Evolutionary conservation across 1,140 invertebrate species (phyloP), one percentile per base, ranked within the genome.

Genomic region (Drosophila lini): DNA sequence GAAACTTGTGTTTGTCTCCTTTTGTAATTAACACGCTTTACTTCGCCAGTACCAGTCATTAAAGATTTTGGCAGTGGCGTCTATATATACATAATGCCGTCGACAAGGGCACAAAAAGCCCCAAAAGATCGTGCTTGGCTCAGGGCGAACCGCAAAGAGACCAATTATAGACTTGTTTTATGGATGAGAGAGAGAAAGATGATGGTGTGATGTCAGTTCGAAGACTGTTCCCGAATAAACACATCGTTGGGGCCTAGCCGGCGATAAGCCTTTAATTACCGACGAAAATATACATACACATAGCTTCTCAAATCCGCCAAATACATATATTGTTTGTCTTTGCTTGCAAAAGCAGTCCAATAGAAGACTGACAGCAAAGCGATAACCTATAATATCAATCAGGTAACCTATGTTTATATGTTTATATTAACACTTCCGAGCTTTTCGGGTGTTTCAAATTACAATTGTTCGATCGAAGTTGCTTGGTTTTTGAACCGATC

Each of bases 341-440:
- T 69, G 62, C 42, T 71, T 34, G 45, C 69, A 28, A 69, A 41
- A 16, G 22, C 67, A 68, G 38, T 58, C 52, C 31, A 31, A 22
- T 64, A 38, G 50, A 25, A 11, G 64, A 50, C 32, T 73, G 41
- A 36, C 34, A 48, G 57, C 50, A 36, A 62, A 34, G 40, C 40
- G 32, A 57, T 52, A n/a, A 60, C 16, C 19, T 52, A 19, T 38
- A 52, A 28, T 50, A n/a, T 10, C 7, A 55, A 55, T 52, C 74
- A 75, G 74, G 71, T 76, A 76, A 75, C 57, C 74, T 45, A 59
- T 76, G 32, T 55, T 58, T 55, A 45, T 38, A 40, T 56, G 48
- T 56, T 50, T 32, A 56, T 6, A 38, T 36, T 31, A 42, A 55
- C 59, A 78, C 64, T 59, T 45, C 34, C 36, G 52, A 34, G 42